phyloP scores from a whole-genome alignment of 2,888 invertebrate genomes.

The Hydroisotoma schaefferi region DNA sequence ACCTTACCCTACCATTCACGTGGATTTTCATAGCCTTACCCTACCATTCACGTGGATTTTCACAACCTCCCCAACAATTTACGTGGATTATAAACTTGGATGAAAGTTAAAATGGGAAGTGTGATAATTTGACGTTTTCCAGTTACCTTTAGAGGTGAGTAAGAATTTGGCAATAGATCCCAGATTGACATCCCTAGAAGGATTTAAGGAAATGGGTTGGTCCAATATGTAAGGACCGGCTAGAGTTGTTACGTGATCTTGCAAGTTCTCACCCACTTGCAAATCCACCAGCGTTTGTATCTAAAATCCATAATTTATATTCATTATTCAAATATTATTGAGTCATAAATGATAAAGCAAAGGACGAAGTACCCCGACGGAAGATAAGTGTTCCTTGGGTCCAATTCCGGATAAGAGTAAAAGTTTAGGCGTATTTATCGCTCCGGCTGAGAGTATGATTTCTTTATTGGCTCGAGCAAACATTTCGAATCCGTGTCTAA shows the following conservation, averaged over 20 bases:
- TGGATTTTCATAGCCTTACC: no score
- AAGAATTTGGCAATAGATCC: not conserved
- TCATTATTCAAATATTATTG: no score
- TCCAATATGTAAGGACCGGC: conserved; percentile 16
- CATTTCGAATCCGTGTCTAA: conserved; percentile 5
- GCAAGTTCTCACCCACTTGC: conserved; percentile 19
- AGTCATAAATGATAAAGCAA: not conserved
- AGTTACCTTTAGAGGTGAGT: not conserved
- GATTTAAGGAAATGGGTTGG: conserved; percentile 6
- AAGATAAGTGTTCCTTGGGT: conserved; percentile 8
- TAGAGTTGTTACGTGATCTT: conserved; percentile 13
- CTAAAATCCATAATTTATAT: not conserved
- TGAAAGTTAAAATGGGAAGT: no score
- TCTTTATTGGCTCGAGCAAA: conserved; percentile 16
- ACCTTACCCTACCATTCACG: no score
- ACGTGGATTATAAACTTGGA: no score
- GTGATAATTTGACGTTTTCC: no score
- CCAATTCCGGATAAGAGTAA: conserved; percentile 21
- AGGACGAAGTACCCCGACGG: no score
- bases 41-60: no score
- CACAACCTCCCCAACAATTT: no score
- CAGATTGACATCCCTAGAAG: conserved; percentile 8
- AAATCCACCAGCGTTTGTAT: conserved; percentile 14
- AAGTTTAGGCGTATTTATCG: conserved; percentile 15
- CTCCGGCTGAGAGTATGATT: conserved; percentile 17